Evolutionary conservation across 2,113 vertebrate genomes (phyloP), one percentile per base, ranked within the genome.

Genomic region (Pelecanus crispus): DNA sequence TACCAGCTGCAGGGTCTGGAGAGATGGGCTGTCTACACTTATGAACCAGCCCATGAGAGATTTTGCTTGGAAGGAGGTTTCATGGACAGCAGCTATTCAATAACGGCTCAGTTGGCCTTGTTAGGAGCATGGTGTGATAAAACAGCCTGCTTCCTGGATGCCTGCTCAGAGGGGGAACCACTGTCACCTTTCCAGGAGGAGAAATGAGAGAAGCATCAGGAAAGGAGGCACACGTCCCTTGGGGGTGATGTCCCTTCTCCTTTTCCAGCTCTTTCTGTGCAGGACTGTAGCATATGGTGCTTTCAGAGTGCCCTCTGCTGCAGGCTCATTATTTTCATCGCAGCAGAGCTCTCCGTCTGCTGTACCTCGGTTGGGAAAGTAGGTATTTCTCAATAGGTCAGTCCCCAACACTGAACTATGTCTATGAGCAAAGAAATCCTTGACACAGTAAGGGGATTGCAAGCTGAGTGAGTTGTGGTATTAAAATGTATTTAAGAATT

Each of bases 301-400:
- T 67, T 59, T 83, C n/a, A 28, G 34, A 79, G 90, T 89, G 93
- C 82, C 88, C 92, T 92, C 88, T 95, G 82, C 94, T 84, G 90
- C 17, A 4, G 75, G 24, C 47, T 89, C 13, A 2, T 22, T 14
- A 4, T 26, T 40, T 10, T 11, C 50, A 17, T 44, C 56, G 3
- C 42, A 67, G 74, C 42, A 73, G 66, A 88, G 36, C 79, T 53
- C 84, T 80, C 22, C 0, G 1, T 13, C 21, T 66, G 83, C 65
- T 24, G 29, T 47, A 42, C 40, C 4, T 28, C 70, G 4, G 2
- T 3, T 50, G 38, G n/a, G 59, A 62, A 58, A 45, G n/a, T 0
- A 11, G 18, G 10, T 5, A 1, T 62, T 90, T 72, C 66, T 67
- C 61, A 5, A 7, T 3, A 75, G 26, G 15, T 11, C 67, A 36